Conservation (phyloP, 2,797 vertebrate genomes). For the Ibycter americanus region DNA sequence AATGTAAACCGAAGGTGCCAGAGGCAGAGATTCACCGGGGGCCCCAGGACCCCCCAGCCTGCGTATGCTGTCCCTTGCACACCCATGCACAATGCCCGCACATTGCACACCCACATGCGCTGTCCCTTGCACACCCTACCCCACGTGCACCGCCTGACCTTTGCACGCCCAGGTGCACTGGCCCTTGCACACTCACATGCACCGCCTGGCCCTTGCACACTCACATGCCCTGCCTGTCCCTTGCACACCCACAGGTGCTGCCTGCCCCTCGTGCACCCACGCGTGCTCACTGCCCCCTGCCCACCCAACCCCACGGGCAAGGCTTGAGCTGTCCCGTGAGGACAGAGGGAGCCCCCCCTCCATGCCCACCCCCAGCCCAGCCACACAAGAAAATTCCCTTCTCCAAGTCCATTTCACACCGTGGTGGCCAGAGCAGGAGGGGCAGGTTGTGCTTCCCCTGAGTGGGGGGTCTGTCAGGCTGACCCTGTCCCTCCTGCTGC, state of each 20-base stretch:
- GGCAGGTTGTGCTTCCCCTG: too few species aligned
- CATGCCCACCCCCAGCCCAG: neutral
- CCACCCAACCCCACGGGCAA: neutral
- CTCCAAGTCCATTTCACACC: accelerated
- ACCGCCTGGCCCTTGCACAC: too few species aligned
- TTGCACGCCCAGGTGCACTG: too few species aligned
- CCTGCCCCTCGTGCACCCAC: neutral
- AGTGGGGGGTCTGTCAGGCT: neutral
- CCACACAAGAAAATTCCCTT: neutral
- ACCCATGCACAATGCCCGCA: neutral
- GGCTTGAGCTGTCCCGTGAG: neutral
- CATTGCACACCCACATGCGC: too few species aligned
- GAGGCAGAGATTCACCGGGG: neutral
- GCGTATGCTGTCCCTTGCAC: neutral
- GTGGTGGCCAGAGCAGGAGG: neutral
- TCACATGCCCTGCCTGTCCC: too few species aligned
- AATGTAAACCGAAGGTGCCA: neutral
- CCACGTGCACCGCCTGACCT: too few species aligned
- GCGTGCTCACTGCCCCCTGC: neutral
- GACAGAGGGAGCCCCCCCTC: too few species aligned
- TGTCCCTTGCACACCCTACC: too few species aligned
- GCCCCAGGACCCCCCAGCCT: neutral
- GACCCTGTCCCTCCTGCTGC: neutral
- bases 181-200: too few species aligned
- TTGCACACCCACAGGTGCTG: too few species aligned